A percentile compares a stretch with the other conserved stretches of the same genome.
phyloP scores from a whole-genome alignment of 2,888 invertebrate genomes.

The Drosophila histrio region DNA sequence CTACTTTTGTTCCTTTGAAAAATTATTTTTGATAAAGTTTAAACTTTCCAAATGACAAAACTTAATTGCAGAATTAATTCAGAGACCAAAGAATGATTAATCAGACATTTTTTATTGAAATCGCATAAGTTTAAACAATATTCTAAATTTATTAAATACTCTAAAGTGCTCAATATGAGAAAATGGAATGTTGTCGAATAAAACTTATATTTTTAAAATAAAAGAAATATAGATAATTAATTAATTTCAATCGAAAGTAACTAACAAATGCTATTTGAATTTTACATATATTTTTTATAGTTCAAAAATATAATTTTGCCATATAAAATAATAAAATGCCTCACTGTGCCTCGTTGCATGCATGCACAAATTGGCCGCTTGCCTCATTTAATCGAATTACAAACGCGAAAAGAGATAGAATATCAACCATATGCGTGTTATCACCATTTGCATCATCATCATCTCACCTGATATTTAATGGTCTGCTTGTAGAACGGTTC shows the following conservation, averaged over 20 bases:
- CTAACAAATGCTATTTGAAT: too few species aligned
- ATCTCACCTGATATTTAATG: constrained; percentile 90
- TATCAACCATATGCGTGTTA: constrained; percentile 17
- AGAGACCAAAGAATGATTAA: neutral
- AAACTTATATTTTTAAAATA: too few species aligned
- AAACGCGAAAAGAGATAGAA: constrained; percentile 28
- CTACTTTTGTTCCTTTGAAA: too few species aligned
- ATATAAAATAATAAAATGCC: neutral
- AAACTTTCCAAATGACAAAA: neutral
- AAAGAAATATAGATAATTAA: too few species aligned
- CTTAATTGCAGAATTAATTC: neutral
- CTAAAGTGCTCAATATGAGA: too few species aligned
- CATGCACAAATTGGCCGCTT: constrained; percentile 29
- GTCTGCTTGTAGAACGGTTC: constrained; percentile 95
- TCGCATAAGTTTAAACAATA: neutral
- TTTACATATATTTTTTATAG: too few species aligned
- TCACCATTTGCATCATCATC: constrained; percentile 21
- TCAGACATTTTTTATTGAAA: neutral
- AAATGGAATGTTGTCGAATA: too few species aligned
- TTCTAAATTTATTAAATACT: too few species aligned
- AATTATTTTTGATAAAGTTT: neutral
- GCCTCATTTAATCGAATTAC: constrained; percentile 66
- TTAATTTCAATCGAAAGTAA: too few species aligned
- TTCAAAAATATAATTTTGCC: neutral
- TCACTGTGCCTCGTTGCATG: neutral